Evolutionary conservation across 2,888 invertebrate species (phyloP), one percentile per base, ranked within the genome.

Genomic region (Eupithecia inturbata): DNA sequence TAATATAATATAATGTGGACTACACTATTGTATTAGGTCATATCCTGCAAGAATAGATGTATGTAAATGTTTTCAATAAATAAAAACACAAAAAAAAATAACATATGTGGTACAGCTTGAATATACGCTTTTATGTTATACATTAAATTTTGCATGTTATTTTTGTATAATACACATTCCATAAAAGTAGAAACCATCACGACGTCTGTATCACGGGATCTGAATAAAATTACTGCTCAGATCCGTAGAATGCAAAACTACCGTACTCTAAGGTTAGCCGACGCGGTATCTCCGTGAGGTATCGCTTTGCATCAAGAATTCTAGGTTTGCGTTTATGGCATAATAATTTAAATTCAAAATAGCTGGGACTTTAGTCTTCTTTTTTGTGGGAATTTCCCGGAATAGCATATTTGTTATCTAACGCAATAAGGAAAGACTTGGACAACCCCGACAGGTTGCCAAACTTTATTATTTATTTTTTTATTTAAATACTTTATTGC

Each of bases 161-260:
- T 64, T 39, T 64, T 49, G 63, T 49, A 45, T 66, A 45, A 9
- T 60, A 66, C 57, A 66, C 0, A 66, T 66, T 39, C 39, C 39
- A 36, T 26, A 66, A 41, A 26, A 39, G 66, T 69, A 66, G 26
- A 60, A 69, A 67, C 31, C 68, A 39, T 71, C 74, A 72, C 74
- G 74, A 72, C 39, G 64, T 49, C 31, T 45, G 49, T 75, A 75
- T 75, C 71, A 66, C 62, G 22, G 39, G 49, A 75, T 75, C 74
- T 69, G 71, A 69, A 75, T 71, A 71, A 72, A 72, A 75, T 75
- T 66, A 75, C 74, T 39, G 64, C 66, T 60, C 12, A 53, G 57
- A 64, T 68, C 68, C 68, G 66, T 39, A 66, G 28, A 62, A 68
- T 68, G 63, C 70, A 68, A 68, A 70, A 67, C 70, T 74, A 74